Percentiles rank a stretch among this genome's conserved stretches.
phyloP scores from a whole-genome alignment of 1,140 invertebrate species.

The Drosophila eugracilis region DNA sequence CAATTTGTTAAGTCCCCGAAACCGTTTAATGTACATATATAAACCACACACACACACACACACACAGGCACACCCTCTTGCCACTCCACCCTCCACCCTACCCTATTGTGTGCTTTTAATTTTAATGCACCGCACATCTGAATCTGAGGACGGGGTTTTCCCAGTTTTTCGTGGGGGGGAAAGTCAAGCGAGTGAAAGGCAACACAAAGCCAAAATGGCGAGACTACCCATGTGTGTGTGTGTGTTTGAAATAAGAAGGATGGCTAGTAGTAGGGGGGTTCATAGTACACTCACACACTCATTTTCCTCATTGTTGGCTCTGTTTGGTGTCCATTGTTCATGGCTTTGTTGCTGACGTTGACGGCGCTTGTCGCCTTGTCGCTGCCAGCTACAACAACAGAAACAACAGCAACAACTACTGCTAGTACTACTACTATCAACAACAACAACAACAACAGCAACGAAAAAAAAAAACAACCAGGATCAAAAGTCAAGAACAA shows the following conservation, averaged over 20 bases:
- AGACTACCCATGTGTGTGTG: conserved; percentile 39
- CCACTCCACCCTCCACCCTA: too few species aligned
- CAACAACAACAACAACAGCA: conserved; percentile 8
- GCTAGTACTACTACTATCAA: not conserved
- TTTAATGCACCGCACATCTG: conserved; percentile 33
- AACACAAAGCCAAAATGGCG: conserved; percentile 51
- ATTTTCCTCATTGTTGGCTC: conserved; percentile 46
- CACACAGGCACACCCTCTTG: not conserved
- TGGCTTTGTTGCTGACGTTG: conserved; percentile 79
- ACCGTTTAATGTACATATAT: conserved; percentile 28
- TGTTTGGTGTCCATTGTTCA: conserved; percentile 51
- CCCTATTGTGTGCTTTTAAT: conserved; percentile 33
- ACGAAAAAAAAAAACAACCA: not conserved
- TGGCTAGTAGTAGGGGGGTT: not conserved
- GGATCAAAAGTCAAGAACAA: conserved; percentile 82
- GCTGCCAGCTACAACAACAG: conserved; percentile 60
- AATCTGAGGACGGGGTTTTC: not conserved
- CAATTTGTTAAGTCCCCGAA: conserved; percentile 42
- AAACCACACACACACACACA: too few species aligned
- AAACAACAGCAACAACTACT: not conserved
- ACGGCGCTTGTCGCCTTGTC: conserved; percentile 76
- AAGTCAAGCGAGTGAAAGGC: conserved; percentile 66
- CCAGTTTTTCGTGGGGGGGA: not conserved
- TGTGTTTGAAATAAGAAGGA: not conserved
- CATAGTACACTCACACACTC: conserved; percentile 1